A percentile compares a stretch with the other conserved stretches of the same genome.
Conservation (phyloP, 2,888 invertebrate species). For the Papilio gigon region DNA sequence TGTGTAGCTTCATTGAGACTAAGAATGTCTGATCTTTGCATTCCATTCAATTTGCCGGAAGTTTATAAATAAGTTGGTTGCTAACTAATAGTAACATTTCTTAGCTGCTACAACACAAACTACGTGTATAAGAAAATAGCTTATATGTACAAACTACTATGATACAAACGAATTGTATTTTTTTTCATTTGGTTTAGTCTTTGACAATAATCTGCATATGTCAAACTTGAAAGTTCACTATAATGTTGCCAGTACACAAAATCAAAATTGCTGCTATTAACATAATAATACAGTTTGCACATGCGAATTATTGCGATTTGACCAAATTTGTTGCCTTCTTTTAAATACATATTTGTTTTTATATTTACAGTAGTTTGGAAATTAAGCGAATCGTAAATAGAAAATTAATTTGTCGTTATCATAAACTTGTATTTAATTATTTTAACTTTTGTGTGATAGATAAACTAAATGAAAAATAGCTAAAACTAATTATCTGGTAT, state of each 20-base stretch:
- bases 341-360: not conserved
- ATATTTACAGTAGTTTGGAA: not conserved
- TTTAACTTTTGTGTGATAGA: too few species aligned
- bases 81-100: not conserved
- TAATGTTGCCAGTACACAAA: not conserved
- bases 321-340: conserved; percentile 9
- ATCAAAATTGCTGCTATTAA: not conserved
- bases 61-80: not conserved
- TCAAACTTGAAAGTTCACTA: not conserved
- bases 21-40: not conserved
- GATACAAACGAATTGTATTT: not conserved
- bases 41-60: conserved; percentile 1
- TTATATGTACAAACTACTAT: conserved; percentile 8
- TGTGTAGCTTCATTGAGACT: too few species aligned
- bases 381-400: not conserved
- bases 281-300: not conserved
- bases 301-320: not conserved
- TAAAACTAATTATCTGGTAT: too few species aligned
- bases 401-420: too few species aligned
- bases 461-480: too few species aligned
- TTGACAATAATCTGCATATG: conserved; percentile 5
- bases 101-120: not conserved
- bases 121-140: not conserved
- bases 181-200: not conserved
- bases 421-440: too few species aligned